Base-by-base conservation (phyloP, 2,888 invertebrate species). In the Caenorhabditis uteleia region DNA sequence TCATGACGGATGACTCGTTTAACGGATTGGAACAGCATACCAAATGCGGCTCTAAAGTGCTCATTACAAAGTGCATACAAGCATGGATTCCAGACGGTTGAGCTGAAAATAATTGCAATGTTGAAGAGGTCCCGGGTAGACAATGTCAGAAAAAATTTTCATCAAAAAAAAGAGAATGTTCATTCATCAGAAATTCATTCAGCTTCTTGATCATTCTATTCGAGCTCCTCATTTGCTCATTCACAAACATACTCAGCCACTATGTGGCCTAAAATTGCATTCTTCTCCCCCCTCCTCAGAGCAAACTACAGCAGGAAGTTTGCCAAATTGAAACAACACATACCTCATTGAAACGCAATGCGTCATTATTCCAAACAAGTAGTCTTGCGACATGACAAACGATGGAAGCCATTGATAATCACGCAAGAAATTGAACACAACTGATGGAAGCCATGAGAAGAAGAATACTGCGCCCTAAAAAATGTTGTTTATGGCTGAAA, bases 391-490 rank as follows among this genome's bases (percentile, higher is more conserved):
- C 8, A 36, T 40, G 21, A 82, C 72, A 42, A 77, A 71, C 1
- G 38, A 36, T 1, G 82, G 82, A 31, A 82, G 73, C 46, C 70
- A 72, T 10, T 73, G 56, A 55, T 77, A 78, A 59, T 82, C 82
- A 10, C 82, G 74, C 12, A 82, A 65, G 44, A 79, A 77, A 54
- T 82, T 82, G 74, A 82, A 82, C 12, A 68, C 70, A 16, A 82
- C 82, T 7, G 82, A 64, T 0, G 87, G 87, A 50, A 86, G 86
- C 73, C 97, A 98, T 20, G 93, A 95, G 18, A 92, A 86, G 0
- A 93, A 91, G 83, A 97, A 97, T 49, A 95, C 93, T 3, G 90
- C 89, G 6, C 87, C 69, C 74, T 73, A 50, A 25, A 65, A 57
- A 18, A 18, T 26, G 33, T 8, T n/a, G 14, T n/a, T n/a, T n/a